Evolutionary conservation across 2,113 vertebrate species (phyloP).

Genomic region (Callorhinus ursinus): DNA sequence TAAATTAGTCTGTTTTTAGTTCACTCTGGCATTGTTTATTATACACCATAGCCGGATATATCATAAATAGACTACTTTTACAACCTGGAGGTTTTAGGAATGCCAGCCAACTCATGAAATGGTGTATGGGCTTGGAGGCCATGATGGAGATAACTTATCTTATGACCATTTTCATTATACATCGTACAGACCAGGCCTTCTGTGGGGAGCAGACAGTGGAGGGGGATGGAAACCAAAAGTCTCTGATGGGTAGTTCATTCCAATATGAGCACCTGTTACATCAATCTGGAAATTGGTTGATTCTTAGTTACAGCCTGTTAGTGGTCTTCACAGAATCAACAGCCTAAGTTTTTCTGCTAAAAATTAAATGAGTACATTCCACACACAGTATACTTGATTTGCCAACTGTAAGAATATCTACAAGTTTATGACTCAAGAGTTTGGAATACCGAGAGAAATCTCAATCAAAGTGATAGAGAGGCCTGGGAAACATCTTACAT

Average conservation of each 20-base stretch:
- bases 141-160: not conserved
- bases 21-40: slow-evolving; percentile 76
- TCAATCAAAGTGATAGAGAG: not conserved
- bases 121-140: not conserved
- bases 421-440: not conserved
- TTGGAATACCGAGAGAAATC: not conserved
- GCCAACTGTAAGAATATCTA: not conserved
- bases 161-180: not conserved
- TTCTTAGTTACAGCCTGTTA: not conserved
- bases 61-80: slow-evolving; percentile 69
- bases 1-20: slow-evolving; percentile 79
- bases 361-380: not conserved
- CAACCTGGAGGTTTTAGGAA: slow-evolving; percentile 56
- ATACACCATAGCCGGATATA: slow-evolving; percentile 59
- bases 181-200: not conserved
- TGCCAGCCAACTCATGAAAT: slow-evolving; percentile 54
- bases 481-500: not conserved
- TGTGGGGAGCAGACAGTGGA: not conserved
- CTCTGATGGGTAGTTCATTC: not conserved
- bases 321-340: not conserved
- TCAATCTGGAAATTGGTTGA: not conserved
- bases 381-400: not conserved
- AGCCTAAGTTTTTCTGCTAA: not conserved
- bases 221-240: not conserved
- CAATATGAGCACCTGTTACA: not conserved